Evolutionary conservation across 2,888 invertebrate species (phyloP).

Genomic region (Oscheius onirici): DNA sequence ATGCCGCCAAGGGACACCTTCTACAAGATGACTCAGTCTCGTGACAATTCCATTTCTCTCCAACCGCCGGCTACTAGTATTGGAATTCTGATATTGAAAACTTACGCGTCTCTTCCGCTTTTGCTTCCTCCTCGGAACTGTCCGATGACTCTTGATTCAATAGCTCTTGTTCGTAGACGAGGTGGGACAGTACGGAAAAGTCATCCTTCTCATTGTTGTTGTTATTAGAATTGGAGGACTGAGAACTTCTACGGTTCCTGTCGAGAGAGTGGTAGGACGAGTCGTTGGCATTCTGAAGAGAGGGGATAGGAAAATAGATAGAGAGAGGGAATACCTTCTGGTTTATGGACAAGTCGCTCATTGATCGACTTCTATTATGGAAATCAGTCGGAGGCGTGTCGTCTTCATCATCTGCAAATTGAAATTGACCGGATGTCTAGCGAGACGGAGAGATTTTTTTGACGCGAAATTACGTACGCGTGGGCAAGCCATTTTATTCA

Average conservation of each 20-base stretch:
- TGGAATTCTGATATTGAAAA: too few relatives aligned
- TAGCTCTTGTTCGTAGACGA: too few relatives aligned
- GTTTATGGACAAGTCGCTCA: too few relatives aligned
- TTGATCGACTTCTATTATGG: too few relatives aligned
- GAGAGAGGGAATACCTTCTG: too few relatives aligned
- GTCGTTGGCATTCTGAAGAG: conserved; percentile 13
- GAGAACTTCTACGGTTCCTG: conserved; percentile 15
- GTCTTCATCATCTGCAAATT: not conserved
- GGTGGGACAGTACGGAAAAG: not conserved
- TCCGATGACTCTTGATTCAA: too few relatives aligned
- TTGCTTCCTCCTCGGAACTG: not conserved
- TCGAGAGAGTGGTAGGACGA: conserved; percentile 16
- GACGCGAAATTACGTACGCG: too few relatives aligned
- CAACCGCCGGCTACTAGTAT: not conserved
- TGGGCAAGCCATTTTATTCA: too few relatives aligned
- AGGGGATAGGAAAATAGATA: too few relatives aligned
- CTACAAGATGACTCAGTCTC: conserved; percentile 2
- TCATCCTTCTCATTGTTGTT: conserved; percentile 5
- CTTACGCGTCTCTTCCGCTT: not conserved
- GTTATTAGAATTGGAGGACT: conserved; percentile 16
- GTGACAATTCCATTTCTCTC: not conserved
- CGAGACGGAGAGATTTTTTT: too few relatives aligned
- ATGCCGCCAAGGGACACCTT: not conserved
- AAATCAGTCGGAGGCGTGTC: not conserved
- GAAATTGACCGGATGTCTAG: too few relatives aligned